Percentiles rank a stretch among this genome's conserved stretches.
Evolutionary conservation across 2,888 invertebrate species (phyloP).

Genomic region (Campoplex capitator): DNA sequence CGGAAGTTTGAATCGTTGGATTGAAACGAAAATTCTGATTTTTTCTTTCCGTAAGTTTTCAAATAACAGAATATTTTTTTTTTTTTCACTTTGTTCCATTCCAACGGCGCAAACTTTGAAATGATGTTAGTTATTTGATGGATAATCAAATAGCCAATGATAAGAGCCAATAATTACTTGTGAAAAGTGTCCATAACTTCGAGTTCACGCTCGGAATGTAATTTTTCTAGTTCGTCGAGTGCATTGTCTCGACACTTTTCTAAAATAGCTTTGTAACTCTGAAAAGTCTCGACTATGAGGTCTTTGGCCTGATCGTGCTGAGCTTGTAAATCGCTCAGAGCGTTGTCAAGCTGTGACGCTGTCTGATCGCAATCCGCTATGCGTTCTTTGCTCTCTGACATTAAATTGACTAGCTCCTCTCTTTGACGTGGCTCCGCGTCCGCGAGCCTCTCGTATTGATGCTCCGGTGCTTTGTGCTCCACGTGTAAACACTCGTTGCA

Average conservation of each 20-base stretch:
- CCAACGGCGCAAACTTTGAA: not conserved
- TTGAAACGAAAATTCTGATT: no score
- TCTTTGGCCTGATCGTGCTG: slow-evolving; percentile 94
- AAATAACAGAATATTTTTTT: no score
- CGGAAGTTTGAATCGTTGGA: not conserved
- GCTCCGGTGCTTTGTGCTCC: slow-evolving; percentile 93
- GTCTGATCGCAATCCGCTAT: slow-evolving; percentile 91
- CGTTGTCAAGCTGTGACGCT: slow-evolving; percentile 90
- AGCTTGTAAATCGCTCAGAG: slow-evolving; percentile 93
- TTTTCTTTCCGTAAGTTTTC: no score
- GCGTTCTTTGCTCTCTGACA: slow-evolving; percentile 91
- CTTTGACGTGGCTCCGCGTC: slow-evolving; percentile 92
- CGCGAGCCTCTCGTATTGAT: slow-evolving; percentile 93
- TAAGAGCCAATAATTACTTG: slow-evolving; percentile 79
- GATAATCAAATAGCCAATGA: not conserved
- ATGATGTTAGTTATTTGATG: not conserved
- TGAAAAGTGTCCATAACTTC: slow-evolving; percentile 95
- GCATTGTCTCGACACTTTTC: slow-evolving; percentile 93
- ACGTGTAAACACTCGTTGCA: slow-evolving; percentile 94
- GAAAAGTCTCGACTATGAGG: slow-evolving; percentile 92
- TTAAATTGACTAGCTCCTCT: slow-evolving; percentile 90
- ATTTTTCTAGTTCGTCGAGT: slow-evolving; percentile 89
- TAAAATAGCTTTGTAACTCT: slow-evolving; percentile 92
- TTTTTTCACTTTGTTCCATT: no score
- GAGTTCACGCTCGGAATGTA: slow-evolving; percentile 94